phyloP scores from a whole-genome alignment of 2,797 vertebrate species.

The Cuculus canorus region DNA sequence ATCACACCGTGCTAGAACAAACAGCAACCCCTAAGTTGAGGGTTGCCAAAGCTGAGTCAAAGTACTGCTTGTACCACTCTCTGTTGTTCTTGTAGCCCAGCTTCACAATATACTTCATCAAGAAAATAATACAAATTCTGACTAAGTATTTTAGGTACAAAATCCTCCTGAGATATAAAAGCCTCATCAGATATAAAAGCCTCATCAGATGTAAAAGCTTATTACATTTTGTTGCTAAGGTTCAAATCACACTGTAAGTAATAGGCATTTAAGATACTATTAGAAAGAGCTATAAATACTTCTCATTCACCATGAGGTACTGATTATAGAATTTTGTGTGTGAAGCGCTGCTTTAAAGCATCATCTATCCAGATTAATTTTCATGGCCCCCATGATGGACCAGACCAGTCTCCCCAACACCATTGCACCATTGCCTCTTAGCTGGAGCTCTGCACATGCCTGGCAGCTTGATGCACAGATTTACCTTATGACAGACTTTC shows the following conservation, averaged over 20 bases:
- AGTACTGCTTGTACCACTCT: not conserved
- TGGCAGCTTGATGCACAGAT: not conserved
- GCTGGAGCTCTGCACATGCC: not conserved
- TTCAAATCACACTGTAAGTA: not conserved
- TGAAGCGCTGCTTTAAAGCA: not conserved
- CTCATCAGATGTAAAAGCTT: not conserved
- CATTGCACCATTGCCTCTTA: not conserved
- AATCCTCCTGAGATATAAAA: not conserved
- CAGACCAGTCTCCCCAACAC: not conserved
- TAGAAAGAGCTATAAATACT: not conserved
- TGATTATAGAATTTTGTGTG: not conserved
- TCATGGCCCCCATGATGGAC: not conserved
- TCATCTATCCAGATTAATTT: not conserved
- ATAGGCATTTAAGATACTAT: not conserved
- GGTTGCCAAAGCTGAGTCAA: not conserved
- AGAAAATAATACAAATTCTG: not conserved
- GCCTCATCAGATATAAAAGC: not conserved
- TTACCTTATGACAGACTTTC: not conserved
- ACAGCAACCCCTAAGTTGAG: not conserved
- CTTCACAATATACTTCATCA: not conserved
- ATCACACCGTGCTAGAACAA: not conserved
- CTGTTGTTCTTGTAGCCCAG: not conserved
- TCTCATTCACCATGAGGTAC: not conserved
- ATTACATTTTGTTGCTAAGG: not conserved
- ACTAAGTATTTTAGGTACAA: not conserved